Evolutionary conservation across 1,140 invertebrate species (phyloP).

Genomic region (Pseudomyrmex cubaensis): DNA sequence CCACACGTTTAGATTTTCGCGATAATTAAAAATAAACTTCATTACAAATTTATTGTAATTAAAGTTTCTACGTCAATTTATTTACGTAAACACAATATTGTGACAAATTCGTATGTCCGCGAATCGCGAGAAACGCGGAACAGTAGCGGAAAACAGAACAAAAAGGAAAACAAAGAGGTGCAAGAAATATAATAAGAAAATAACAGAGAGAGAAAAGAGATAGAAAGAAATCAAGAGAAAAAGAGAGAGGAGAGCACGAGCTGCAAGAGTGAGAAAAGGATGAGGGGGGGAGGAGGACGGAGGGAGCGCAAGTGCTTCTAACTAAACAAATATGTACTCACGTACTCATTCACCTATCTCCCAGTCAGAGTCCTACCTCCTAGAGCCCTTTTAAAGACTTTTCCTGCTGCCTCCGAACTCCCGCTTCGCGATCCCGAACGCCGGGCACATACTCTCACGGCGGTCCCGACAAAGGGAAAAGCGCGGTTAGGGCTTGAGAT

Average conservation of each 20-base stretch:
- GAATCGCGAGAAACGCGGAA: constrained; percentile 34
- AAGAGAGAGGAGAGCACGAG: not conserved
- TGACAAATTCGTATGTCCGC: constrained; percentile 40
- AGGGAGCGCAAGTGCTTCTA: constrained; percentile 82
- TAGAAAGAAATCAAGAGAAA: not conserved
- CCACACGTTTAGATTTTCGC: constrained; percentile 73
- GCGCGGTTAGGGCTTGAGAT: constrained; percentile 33
- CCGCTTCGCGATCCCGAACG: constrained; percentile 9
- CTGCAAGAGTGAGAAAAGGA: not conserved
- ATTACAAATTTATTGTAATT: too few species aligned
- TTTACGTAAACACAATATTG: too few species aligned
- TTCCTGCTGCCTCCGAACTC: constrained; percentile 70
- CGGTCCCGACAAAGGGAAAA: constrained; percentile 44
- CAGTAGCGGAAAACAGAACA: constrained; percentile 25
- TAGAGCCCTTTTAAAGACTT: constrained; percentile 84
- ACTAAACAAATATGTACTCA: constrained; percentile 85
- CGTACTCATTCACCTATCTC: constrained; percentile 84
- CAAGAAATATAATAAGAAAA: too few species aligned
- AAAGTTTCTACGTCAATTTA: too few species aligned
- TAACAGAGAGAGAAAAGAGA: not conserved
- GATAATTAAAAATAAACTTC: too few species aligned
- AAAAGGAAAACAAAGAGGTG: not conserved
- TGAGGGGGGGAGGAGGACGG: constrained; percentile 23
- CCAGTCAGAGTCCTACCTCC: constrained; percentile 74
- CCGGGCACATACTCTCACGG: constrained; percentile 11